Evolutionary conservation across 2,797 vertebrate species (phyloP), one percentile per base, ranked within the genome.

Genomic region (Dipus sagitta): DNA sequence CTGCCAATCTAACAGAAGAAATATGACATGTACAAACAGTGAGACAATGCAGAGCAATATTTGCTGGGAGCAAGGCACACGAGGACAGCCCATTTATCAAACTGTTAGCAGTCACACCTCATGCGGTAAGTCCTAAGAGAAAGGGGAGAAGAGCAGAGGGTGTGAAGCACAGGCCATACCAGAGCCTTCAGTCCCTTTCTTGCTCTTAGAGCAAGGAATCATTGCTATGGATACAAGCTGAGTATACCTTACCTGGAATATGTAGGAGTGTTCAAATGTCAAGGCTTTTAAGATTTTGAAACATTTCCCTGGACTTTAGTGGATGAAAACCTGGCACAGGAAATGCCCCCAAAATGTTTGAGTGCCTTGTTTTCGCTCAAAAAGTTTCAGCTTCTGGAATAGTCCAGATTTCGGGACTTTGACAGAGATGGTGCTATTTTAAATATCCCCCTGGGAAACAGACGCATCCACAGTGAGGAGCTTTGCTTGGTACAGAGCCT

Each of bases 1-100:
- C 47, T 86, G 88, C 72, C 52, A 52, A 6, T 52, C 24, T 86
- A 62, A 18, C 34, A 92, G 86, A 90, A 91, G 86, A 90, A 94
- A 76, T 26, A 93, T 21, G 30, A 5, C 34, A 13, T 64, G 32
- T 23, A 12, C 20, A 92, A 80, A 82, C 18, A 60, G 38, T 75
- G 62, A 92, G 52, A 67, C 9, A 28, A 23, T 74, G 20, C 7
- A 18, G 24, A 54, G 15, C 82, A 67, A 0, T 32, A 11, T 62
- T 90, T 90, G 28, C 77, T 54, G 60, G 86, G 42, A 91, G 24
- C 54, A 68, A 15, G 12, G 23, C 62, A 62, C 67, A 52, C 32
- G 60, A 77, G 60, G 28, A 64, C 74, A 79, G 70, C 5, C 60
- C 38, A 71, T 79, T 67, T 90, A 34, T 93, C 67, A 80, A 47